Evolutionary conservation across 2,113 vertebrate genomes (phyloP), one percentile per base, ranked within the genome.

Genomic region (Gopherus flavomarginatus): DNA sequence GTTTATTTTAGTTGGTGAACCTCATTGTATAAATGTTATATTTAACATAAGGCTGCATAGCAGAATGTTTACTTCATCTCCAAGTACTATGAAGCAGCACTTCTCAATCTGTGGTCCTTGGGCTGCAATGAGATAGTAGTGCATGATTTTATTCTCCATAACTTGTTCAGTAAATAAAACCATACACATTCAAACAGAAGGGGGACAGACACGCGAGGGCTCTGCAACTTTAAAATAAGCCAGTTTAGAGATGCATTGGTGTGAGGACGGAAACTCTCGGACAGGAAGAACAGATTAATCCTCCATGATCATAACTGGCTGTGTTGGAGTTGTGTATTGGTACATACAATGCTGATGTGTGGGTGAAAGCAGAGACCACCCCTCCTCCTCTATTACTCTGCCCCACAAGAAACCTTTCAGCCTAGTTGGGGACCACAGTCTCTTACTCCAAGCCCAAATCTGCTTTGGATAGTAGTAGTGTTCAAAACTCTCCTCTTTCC

Each of bases 21-120:
- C 42, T 86, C 35, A 5, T 42, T 84, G n/a, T 35, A 27, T 49
- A 35, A 2, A 52, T 52, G 50, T 31, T 14, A 6, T 0, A 0
- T 78, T 62, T 44, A 27, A 27, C 0, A 0, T 0, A 27, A 72
- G 52, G 17, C 8, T 62, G 2, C 69, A 44, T 8, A 53, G 56
- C 44, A 50, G 5, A 0, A 0, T 27, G 72, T 78, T 47, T 13
- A 2, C 54, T 49, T 27, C 10, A 1, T 57, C 21, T 26, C 31
- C 24, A 77, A 35, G 86, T 81, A 42, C 65, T 52, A n/a, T 44
- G 83, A 11, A 35, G n/a, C n/a, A 21, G 54, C 1, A 17, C n/a
- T 80, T 11, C 88, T 81, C 10, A 1, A 1, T 11, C 16, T 42
- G 14, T 31, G 50, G 65, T 38, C 5, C 5, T 2, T 6, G 19